phyloP scores from a whole-genome alignment of 2,113 vertebrate species.

The Puntigrus tetrazona region DNA sequence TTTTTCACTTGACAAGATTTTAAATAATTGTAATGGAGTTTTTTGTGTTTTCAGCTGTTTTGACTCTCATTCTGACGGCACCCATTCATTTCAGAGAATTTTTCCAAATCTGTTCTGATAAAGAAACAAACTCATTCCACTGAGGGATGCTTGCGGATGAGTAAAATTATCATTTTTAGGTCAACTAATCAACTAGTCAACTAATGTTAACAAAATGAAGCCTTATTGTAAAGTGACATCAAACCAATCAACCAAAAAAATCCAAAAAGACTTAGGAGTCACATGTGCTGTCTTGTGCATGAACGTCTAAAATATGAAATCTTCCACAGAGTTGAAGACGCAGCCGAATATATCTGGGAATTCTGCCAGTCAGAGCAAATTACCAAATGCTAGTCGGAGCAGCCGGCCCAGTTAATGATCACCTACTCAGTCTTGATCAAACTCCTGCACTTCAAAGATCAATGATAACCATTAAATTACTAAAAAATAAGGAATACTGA shows the following conservation, averaged over 20 bases:
- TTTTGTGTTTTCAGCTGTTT: too few relatives aligned
- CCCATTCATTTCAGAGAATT: too few relatives aligned
- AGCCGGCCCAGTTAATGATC: neutral
- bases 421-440: constrained; percentile 14
- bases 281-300: neutral
- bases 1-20: too few relatives aligned
- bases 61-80: too few relatives aligned
- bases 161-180: too few relatives aligned
- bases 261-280: too few relatives aligned
- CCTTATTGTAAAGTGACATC: neutral
- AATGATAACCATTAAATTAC: neutral
- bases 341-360: constrained; percentile 9
- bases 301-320: neutral
- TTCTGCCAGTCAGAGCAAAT: constrained; percentile 31
- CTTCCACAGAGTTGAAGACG: neutral
- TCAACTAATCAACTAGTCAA: too few relatives aligned
- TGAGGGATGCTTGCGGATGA: too few relatives aligned
- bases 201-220: neutral
- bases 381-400: neutral
- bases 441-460: neutral
- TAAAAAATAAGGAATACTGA: neutral
- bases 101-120: too few relatives aligned
- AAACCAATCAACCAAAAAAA: neutral
- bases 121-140: too few relatives aligned
- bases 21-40: too few relatives aligned